Conservation (phyloP, 37 sponge, comb jelly and placozoan genomes). For the Halisarca cf. caerulea region DNA sequence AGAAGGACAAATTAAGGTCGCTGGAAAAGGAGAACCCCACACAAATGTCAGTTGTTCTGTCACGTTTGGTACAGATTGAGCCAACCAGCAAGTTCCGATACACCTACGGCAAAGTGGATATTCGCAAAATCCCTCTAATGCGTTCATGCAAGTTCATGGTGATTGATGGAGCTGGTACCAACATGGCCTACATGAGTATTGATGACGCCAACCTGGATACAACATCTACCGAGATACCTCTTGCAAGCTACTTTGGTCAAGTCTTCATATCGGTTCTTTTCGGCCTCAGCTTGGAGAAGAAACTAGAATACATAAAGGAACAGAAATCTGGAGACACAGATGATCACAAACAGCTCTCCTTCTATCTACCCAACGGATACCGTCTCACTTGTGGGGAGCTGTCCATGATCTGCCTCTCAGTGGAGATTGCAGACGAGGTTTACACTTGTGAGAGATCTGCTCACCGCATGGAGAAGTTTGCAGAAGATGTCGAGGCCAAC, state of each 20-base stretch:
- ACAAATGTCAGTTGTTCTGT: neutral
- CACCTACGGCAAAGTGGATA: constrained; percentile 24
- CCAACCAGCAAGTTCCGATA: neutral
- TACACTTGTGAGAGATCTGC: neutral
- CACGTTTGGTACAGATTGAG: neutral
- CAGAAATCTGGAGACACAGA: neutral
- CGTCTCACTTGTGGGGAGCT: neutral
- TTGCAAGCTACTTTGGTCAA: constrained; percentile 39
- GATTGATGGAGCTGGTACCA: constrained; percentile 4
- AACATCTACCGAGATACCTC: neutral
- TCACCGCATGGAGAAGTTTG: neutral
- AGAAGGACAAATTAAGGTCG: neutral
- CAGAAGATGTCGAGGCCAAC: neutral
- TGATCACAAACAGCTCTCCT: neutral
- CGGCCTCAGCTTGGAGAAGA: constrained; percentile 20
- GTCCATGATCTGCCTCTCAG: neutral
- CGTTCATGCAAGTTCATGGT: constrained; percentile 12
- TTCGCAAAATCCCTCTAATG: neutral
- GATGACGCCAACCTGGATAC: constrained; percentile 17
- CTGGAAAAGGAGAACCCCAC: neutral
- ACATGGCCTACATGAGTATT: constrained; percentile 9
- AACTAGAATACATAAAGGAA: constrained; percentile 18
- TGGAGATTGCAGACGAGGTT: constrained; percentile 24
- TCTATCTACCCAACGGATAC: neutral
- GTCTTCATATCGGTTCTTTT: constrained; percentile 11